phyloP scores from a whole-genome alignment of 1,140 invertebrate genomes.

The Thaumatotibia leucotreta region DNA sequence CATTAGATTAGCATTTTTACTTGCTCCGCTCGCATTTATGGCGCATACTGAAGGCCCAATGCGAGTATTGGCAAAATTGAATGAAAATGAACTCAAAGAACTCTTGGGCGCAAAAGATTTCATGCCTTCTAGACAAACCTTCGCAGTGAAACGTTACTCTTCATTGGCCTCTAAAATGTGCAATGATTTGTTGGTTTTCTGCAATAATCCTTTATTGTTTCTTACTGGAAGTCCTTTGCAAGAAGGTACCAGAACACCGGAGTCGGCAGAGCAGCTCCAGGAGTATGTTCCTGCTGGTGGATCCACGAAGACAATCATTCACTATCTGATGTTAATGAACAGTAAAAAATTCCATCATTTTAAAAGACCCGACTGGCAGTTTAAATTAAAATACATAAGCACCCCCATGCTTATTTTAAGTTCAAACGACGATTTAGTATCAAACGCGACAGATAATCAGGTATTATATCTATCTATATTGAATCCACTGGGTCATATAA shows the following conservation, averaged over 20 bases:
- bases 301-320: neutral
- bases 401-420: slow-evolving; percentile 80
- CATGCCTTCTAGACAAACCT: slow-evolving; percentile 35
- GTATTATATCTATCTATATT: slow-evolving; percentile 56
- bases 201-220: slow-evolving; percentile 28
- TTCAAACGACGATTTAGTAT: slow-evolving; percentile 79
- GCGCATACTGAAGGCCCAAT: slow-evolving; percentile 73
- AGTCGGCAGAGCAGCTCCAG: neutral
- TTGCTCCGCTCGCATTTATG: slow-evolving; percentile 81
- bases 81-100: slow-evolving; percentile 63
- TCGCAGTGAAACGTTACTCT: slow-evolving; percentile 73
- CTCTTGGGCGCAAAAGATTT: slow-evolving; percentile 47
- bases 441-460: slow-evolving; percentile 63
- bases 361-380: slow-evolving; percentile 77
- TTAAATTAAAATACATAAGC: slow-evolving; percentile 77
- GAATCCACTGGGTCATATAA: slow-evolving; percentile 58
- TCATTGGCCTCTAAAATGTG: slow-evolving; percentile 61
- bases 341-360: slow-evolving; percentile 76
- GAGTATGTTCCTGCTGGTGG: neutral
- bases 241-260: neutral
- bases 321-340: slow-evolving; percentile 42
- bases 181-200: slow-evolving; percentile 23
- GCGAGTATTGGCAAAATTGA: slow-evolving; percentile 55
- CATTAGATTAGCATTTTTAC: slow-evolving; percentile 76
- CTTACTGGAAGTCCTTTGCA: slow-evolving; percentile 46